Percentiles rank a stretch among this genome's conserved stretches.
These are phyloP conservation scores for Lota lota DNA, from an alignment of 2,113 vertebrate species.

Conservation along the genomic window DNA sequence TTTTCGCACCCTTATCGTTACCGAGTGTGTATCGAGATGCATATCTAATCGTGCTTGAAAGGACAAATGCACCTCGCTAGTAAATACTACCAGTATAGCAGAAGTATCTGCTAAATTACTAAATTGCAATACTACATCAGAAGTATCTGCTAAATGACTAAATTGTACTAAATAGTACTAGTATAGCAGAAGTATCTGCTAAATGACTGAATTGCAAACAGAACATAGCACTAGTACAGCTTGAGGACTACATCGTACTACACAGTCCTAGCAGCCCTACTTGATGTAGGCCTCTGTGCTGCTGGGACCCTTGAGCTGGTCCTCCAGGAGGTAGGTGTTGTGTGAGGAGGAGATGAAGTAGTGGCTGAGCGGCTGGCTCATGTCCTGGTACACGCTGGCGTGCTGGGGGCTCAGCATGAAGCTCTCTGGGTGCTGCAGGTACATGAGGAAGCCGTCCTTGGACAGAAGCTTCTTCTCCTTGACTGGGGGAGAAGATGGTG, in stretches of 20 bases:
- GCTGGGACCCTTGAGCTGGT: conserved; percentile 92
- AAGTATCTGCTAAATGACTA: too few relatives aligned
- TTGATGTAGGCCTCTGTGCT: conserved; percentile 92
- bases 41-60: too few relatives aligned
- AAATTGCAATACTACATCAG: too few relatives aligned
- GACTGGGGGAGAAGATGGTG: conserved; percentile 63
- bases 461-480: conserved; percentile 83
- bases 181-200: too few relatives aligned
- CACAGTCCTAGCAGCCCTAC: conserved; percentile 55
- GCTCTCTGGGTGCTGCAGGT: conserved; percentile 79
- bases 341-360: conserved; percentile 97
- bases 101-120: too few relatives aligned
- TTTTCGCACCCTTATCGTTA: too few relatives aligned
- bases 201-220: too few relatives aligned
- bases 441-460: conserved; percentile 94
- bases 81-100: too few relatives aligned
- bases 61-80: too few relatives aligned
- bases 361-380: conserved; percentile 89
- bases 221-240: too few relatives aligned
- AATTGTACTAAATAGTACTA: background rate
- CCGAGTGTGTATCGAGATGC: too few relatives aligned
- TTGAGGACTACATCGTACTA: too few relatives aligned
- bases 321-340: conserved; percentile 94
- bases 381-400: conserved; percentile 87
- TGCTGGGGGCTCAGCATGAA: conserved; percentile 78